Evolutionary conservation across 53 echinoderm and acorn worm genomes (phyloP).

Genomic region (Echinometra lucunter): DNA sequence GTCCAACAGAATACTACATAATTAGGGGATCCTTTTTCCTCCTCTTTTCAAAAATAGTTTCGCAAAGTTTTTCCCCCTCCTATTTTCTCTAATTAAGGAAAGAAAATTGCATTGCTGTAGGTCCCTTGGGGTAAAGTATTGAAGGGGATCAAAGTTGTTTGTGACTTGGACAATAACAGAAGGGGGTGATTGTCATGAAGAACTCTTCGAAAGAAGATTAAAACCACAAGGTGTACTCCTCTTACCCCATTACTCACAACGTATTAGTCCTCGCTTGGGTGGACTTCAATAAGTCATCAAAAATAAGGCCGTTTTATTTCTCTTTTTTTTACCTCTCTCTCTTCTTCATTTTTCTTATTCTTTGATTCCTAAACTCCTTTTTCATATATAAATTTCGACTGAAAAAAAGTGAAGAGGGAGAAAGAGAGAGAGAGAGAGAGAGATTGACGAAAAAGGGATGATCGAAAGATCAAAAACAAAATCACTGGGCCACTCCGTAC

Average conservation of each 20-base stretch:
- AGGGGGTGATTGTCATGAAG: slow-evolving; percentile 43
- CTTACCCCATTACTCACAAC: slow-evolving; percentile 51
- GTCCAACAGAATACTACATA: neutral
- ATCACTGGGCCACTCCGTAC: slow-evolving; percentile 8
- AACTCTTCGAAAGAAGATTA: slow-evolving; percentile 29
- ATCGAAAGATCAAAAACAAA: slow-evolving; percentile 56
- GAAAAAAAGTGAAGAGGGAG: neutral
- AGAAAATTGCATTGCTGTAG: slow-evolving; percentile 54
- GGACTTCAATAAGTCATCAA: slow-evolving; percentile 55
- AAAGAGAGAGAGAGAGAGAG: neutral
- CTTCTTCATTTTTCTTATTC: slow-evolving; percentile 35
- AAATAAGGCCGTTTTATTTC: slow-evolving; percentile 59
- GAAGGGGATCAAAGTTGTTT: slow-evolving; percentile 57
- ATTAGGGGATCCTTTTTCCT: neutral
- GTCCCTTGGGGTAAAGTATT: slow-evolving; percentile 50
- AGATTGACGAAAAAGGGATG: neutral
- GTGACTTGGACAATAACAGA: slow-evolving; percentile 48
- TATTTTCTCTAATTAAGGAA: slow-evolving; percentile 40
- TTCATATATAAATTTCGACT: neutral
- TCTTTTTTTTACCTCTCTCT: slow-evolving; percentile 29
- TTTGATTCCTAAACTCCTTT: neutral
- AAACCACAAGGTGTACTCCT: slow-evolving; percentile 31
- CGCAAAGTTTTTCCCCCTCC: slow-evolving; percentile 3
- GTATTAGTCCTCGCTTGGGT: slow-evolving; percentile 51
- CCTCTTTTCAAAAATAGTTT: neutral